phyloP scores from a whole-genome alignment of 2,888 invertebrate species.

The Pollenia angustigena region DNA sequence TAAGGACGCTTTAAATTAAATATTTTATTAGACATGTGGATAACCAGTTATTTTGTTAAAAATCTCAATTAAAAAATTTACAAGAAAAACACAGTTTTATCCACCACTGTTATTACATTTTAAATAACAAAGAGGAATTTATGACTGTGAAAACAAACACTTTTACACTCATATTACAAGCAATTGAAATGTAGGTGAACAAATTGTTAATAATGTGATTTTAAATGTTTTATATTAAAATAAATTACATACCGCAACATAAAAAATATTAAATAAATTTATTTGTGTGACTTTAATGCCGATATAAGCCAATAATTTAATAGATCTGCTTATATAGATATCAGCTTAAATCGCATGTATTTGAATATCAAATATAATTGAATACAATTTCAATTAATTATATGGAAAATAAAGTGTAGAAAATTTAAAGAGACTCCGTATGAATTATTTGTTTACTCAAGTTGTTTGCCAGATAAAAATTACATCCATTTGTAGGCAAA shows the following conservation, averaged over 20 bases:
- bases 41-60: too few relatives aligned
- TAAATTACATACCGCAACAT: constrained; percentile 46
- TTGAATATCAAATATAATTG: constrained; percentile 9
- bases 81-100: constrained; percentile 12
- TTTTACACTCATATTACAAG: constrained; percentile 47
- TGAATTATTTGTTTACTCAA: constrained; percentile 39
- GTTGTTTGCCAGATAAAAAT: constrained; percentile 48
- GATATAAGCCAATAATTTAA: constrained; percentile 25
- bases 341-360: constrained; percentile 7
- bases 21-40: too few relatives aligned
- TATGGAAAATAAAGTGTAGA: neutral
- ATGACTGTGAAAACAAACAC: constrained; percentile 7
- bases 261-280: constrained; percentile 14
- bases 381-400: constrained; percentile 17
- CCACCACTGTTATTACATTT: constrained; percentile 9
- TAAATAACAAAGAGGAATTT: constrained; percentile 30
- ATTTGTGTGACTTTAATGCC: constrained; percentile 16
- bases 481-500: neutral
- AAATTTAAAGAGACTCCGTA: constrained; percentile 23
- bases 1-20: too few relatives aligned
- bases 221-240: constrained; percentile 57
- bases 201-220: constrained; percentile 67
- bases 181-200: constrained; percentile 69
- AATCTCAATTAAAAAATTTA: too few relatives aligned
- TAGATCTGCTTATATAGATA: constrained; percentile 20